Base-by-base conservation (phyloP, 2,113 vertebrate species). In the Saimiri boliviensis region DNA sequence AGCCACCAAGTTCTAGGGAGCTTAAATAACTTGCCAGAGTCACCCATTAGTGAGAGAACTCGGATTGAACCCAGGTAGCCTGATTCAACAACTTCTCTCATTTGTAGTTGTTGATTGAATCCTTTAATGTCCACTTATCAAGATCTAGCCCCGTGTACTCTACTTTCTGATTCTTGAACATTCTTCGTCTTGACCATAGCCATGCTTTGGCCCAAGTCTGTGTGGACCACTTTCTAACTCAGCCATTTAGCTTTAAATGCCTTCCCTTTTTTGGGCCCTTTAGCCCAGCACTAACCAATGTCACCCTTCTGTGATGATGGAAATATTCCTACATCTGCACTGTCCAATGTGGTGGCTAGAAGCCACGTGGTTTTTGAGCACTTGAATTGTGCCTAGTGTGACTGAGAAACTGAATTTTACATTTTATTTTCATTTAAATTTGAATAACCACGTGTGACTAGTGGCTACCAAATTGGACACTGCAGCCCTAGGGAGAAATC, bases 321-420 rank as follows among this genome's bases (percentile, higher is more conserved):
- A 56, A 94, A 58, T 84, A 16, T 54, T 84, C 27, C 19, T 68
- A 2, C 52, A n/a, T 86, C 20, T 45, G 2, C 25, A 1, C 27
- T 88, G 47, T 73, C 35, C 35, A 68, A 0, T 56, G 6, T 91
- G 27, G 58, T 84, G 35, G 45, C 45, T 42, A 14, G 10, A 32
- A 60, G 40, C 30, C 49, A 63, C 6, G 20, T 32, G 40, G 27
- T 45, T 87, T 76, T 89, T 89, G 60, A 89, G 47, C 30, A 25
- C 32, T 89, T 91, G 63, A 63, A 54, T 17, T 88, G 23, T 80
- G 49, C 58, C 7, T 63, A 89, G 13, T 54, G 9, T 91, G 45
- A 77, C 86, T 37, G 20, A 92, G 80, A 89, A 93, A 68, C 60
- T 91, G 82, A 86, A 56, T 90, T 82, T 97, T 86, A 58, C 16